These are phyloP conservation scores for Pipa parva DNA, from an alignment of 2,113 vertebrate species.

Conservation along the genomic window DNA sequence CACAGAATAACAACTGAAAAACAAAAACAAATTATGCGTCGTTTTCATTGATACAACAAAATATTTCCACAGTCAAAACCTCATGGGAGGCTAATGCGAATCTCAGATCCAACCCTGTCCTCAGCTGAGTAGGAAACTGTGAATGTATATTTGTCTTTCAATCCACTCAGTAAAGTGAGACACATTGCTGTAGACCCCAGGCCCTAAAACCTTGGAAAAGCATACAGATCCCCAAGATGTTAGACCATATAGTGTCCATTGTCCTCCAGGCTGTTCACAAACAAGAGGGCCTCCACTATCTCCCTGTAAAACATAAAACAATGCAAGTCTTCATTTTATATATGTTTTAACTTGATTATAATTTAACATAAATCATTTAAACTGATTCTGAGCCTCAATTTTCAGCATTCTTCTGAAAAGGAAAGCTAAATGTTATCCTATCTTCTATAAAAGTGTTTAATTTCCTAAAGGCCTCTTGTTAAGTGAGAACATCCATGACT, in stretches of 20 bases:
- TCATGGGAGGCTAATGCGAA: constrained; percentile 26
- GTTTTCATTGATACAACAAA: constrained; percentile 30
- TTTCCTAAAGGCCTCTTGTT: no score
- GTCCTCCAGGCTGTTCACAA: constrained; percentile 69
- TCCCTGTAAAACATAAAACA: constrained; percentile 60
- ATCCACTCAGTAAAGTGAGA: constrained; percentile 88
- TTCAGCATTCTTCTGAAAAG: no score
- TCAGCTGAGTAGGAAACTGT: constrained; percentile 73
- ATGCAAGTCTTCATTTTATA: neutral
- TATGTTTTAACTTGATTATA: no score
- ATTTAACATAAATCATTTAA: no score
- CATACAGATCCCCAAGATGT: constrained; percentile 90
- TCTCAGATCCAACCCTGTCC: constrained; percentile 15
- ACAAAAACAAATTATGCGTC: constrained; percentile 29
- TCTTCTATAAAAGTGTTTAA: no score
- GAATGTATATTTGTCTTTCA: constrained; percentile 83
- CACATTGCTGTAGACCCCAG: constrained; percentile 89
- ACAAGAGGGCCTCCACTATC: constrained; percentile 90
- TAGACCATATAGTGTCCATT: constrained; percentile 84
- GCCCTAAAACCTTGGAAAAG: constrained; percentile 85
- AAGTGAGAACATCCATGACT: no score
- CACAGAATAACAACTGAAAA: constrained; percentile 20
- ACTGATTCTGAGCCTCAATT: no score
- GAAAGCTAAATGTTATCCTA: no score
- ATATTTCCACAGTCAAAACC: constrained; percentile 27